phyloP scores from a whole-genome alignment of 2,888 invertebrate genomes.

The Emmelina monodactyla region DNA sequence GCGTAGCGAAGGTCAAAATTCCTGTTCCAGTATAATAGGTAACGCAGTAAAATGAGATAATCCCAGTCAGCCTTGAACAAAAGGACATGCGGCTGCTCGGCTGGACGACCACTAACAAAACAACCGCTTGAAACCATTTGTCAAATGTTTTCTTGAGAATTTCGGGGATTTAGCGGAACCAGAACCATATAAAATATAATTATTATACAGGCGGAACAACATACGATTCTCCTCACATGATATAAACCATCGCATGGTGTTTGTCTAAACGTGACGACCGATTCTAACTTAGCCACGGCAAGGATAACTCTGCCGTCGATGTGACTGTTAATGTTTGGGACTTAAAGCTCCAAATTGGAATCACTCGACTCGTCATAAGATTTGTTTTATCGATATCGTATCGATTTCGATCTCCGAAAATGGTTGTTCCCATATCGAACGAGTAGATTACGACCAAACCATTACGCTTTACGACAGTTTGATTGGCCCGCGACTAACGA shows the following conservation, averaged over 20 bases:
- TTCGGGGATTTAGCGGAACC: no score
- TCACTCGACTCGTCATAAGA: not conserved
- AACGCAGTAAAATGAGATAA: constrained; percentile 6
- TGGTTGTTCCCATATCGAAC: constrained; percentile 56
- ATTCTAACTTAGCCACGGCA: constrained; percentile 17
- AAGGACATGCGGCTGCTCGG: constrained; percentile 6
- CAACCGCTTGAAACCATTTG: no score
- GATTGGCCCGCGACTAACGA: constrained; percentile 55
- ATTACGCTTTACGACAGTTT: constrained; percentile 55
- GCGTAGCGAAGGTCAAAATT: not conserved
- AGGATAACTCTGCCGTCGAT: not conserved
- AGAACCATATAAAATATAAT: no score
- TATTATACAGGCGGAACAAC: no score
- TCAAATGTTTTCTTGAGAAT: no score
- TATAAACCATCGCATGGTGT: constrained; percentile 43
- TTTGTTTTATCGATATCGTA: constrained; percentile 25
- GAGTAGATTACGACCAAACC: constrained; percentile 42
- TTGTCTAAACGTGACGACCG: constrained; percentile 38
- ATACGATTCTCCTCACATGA: constrained; percentile 43
- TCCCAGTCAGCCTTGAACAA: constrained; percentile 14
- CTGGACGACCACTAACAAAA: no score
- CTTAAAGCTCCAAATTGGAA: not conserved
- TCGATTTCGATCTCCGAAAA: constrained; percentile 35
- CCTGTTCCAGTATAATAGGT: constrained; percentile 1
- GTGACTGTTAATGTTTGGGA: not conserved